Base-by-base conservation (phyloP, 2,113 vertebrate species). In the Marmota monax region DNA sequence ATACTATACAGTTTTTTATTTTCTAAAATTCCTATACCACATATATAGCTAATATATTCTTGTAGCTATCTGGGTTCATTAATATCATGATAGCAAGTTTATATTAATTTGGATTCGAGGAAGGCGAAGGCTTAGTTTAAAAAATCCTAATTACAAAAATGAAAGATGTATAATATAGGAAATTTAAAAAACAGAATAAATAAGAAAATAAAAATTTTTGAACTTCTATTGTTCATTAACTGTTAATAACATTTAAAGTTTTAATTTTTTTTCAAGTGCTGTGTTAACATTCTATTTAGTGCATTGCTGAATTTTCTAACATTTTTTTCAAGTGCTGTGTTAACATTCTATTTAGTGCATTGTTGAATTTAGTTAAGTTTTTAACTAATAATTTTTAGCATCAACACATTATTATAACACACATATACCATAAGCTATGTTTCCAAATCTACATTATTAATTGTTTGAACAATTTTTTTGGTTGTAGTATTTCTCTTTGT, bases 21-120 rank as follows among this genome's bases (percentile, higher is more conserved):
- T 48, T 45, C 80, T 58, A 67, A 51, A 48, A 25, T 83, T 92
- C 34, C 53, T 82, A 0, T 72, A 6, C 20, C 48, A 3, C 84
- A 14, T 85, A 3, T 65, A 48, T 39, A 51, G 42, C 45, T 80
- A 45, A 84, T 11, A 1, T 37, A 16, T 65, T 84, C 29, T 70
- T 63, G 48, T 8, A 51, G 79, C 6, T 70, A 11, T 20, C 48
- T 27, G 32, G 34, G n/a, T 48, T 51, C 12, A 17, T 76, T 67
- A 34, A 5, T 72, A 39, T 88, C 58, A 39, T 74, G 32, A 77
- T 27, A 88, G 34, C 45, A 90, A 78, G 25, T 73, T 82, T 88
- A 17, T 69, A 22, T 76, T 91, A 34, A 53, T 77, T 91, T 93
- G 70, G 58, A 51, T 80, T 92, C 20, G 79, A 95, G 48, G 58